These are phyloP conservation scores for Limnephilus marmoratus DNA, from an alignment of 2,888 invertebrate genomes.

Conservation along the genomic window DNA sequence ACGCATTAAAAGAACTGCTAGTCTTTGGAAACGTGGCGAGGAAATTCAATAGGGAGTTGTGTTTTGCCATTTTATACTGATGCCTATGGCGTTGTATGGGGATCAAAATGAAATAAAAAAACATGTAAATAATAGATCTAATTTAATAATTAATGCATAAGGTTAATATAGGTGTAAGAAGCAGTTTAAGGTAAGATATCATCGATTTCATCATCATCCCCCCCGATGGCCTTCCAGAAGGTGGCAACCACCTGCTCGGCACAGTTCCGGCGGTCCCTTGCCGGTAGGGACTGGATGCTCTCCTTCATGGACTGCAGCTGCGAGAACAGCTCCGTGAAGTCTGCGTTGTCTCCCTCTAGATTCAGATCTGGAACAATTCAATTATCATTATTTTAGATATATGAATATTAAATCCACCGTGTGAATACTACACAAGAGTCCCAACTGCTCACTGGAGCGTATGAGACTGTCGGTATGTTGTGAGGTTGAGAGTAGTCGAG, in stretches of 20 bases:
- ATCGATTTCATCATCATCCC: constrained; percentile 81
- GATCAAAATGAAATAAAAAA: neutral
- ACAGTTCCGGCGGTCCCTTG: constrained; percentile 81
- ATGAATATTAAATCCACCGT: too few species aligned
- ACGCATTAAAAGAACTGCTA: too few species aligned
- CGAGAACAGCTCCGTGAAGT: constrained; percentile 82
- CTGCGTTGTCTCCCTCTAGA: constrained; percentile 68
- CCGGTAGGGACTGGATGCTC: constrained; percentile 79
- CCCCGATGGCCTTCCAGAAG: constrained; percentile 86
- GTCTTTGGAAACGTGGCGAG: too few species aligned
- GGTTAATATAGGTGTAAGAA: too few species aligned
- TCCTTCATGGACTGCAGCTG: constrained; percentile 83
- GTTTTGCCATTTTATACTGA: too few species aligned
- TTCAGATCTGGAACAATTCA: constrained; percentile 47
- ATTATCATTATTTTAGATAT: neutral
- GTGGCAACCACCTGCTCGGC: constrained; percentile 85
- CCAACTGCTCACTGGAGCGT: too few species aligned
- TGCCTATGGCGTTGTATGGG: neutral
- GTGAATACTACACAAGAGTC: too few species aligned
- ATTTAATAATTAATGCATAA: neutral
- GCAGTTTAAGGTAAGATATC: constrained; percentile 46
- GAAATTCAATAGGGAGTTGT: too few species aligned
- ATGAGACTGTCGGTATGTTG: too few species aligned
- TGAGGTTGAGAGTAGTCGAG: too few species aligned
- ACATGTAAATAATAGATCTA: constrained; percentile 22